Evolutionary conservation across 1,140 invertebrate genomes (phyloP).

Genomic region (Daktulosphaira vitifoliae): DNA sequence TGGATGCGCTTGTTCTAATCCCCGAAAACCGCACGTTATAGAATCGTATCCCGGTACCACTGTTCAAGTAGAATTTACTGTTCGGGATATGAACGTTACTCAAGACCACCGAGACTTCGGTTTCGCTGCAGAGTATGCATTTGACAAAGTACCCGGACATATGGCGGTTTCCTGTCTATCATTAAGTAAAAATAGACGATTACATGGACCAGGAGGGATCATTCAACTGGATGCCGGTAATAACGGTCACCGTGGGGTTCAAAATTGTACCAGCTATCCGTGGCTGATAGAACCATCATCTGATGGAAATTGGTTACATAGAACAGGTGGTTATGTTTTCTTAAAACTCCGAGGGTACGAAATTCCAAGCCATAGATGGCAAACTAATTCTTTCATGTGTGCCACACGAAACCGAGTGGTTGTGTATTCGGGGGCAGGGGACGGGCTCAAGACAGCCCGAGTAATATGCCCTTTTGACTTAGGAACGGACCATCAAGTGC

Average conservation of each 20-base stretch:
- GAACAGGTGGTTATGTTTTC: constrained; percentile 58
- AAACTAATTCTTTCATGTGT: constrained; percentile 47
- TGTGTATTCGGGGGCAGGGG: constrained; percentile 52
- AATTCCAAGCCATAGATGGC: constrained; percentile 40
- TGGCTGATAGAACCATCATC: constrained; percentile 65
- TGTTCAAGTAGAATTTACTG: constrained; percentile 62
- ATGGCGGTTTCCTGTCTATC: constrained; percentile 51
- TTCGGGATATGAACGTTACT: constrained; percentile 69
- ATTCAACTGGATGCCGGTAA: constrained; percentile 48
- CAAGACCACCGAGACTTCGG: constrained; percentile 71
- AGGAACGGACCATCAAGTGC: constrained; percentile 37
- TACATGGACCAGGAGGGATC: constrained; percentile 62
- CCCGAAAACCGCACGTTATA: constrained; percentile 50
- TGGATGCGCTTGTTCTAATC: constrained; percentile 65
- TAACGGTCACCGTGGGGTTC: constrained; percentile 38
- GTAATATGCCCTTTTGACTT: constrained; percentile 55
- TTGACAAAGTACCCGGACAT: constrained; percentile 35
- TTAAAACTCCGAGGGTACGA: constrained; percentile 58
- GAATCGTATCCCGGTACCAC: constrained; percentile 56
- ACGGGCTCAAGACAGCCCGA: constrained; percentile 46
- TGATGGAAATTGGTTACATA: constrained; percentile 43
- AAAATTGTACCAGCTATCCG: constrained; percentile 59
- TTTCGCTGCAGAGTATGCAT: constrained; percentile 56
- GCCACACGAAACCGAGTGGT: constrained; percentile 61
- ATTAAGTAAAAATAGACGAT: constrained; percentile 52